These are phyloP conservation scores for Agrochola macilenta DNA, from an alignment of 2,888 invertebrate genomes.

Conservation along the genomic window DNA sequence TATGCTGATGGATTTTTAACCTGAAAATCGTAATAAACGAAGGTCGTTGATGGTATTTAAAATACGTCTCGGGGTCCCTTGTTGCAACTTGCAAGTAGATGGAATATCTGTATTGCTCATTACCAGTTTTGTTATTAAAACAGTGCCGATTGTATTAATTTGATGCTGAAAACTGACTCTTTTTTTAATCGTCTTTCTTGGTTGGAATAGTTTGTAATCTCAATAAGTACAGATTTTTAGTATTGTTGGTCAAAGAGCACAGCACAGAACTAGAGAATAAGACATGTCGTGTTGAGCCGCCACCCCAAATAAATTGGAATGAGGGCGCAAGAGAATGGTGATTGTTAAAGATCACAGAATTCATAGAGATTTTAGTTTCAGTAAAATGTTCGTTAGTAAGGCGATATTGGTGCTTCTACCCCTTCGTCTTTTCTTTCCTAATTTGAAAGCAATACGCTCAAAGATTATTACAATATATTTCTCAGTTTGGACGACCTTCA, in stretches of 20 bases:
- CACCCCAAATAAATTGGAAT: too few species aligned
- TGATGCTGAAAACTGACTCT: neutral
- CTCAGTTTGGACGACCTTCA: too few species aligned
- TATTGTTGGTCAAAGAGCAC: too few species aligned
- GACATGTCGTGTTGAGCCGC: too few species aligned
- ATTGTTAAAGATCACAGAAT: too few species aligned
- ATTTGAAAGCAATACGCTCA: neutral
- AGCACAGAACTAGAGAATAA: too few species aligned
- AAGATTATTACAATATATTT: neutral
- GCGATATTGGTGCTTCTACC: neutral
- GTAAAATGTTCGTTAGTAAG: neutral
- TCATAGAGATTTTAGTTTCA: too few species aligned
- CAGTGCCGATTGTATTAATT: neutral
- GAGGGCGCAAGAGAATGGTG: too few species aligned
- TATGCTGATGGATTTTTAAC: conserved; percentile 20
- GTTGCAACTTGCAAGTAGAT: too few species aligned
- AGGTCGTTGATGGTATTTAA: neutral
- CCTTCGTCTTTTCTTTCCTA: neutral
- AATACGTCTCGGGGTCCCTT: neutral
- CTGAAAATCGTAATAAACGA: neutral
- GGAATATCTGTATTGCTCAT: conserved; percentile 1
- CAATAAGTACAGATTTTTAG: neutral
- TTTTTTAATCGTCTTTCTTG: too few species aligned
- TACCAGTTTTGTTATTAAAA: neutral
- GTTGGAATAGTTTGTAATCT: neutral